A percentile compares a stretch with the other conserved stretches of the same genome.
Evolutionary conservation across 2,113 vertebrate species (phyloP).

Genomic region (Electrona antarctica): DNA sequence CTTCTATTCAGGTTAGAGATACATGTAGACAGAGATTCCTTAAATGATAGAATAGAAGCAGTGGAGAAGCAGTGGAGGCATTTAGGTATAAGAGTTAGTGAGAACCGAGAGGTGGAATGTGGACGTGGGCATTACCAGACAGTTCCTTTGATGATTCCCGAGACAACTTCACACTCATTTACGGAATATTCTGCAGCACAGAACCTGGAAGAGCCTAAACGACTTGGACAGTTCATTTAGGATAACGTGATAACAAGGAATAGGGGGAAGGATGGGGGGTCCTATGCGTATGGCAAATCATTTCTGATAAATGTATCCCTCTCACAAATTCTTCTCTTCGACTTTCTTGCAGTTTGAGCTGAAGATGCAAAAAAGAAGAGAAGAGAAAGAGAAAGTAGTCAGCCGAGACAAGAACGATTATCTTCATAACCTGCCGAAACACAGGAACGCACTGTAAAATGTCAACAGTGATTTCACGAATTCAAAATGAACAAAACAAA

Average conservation of each 20-base stretch:
- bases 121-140: conserved; percentile 64
- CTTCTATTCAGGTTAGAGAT: too few relatives aligned
- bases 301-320: conserved; percentile 70
- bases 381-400: conserved; percentile 48
- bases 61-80: conserved; percentile 36
- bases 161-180: conserved; percentile 58
- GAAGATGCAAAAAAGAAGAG: conserved; percentile 48
- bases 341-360: conserved; percentile 65
- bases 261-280: conserved; percentile 15
- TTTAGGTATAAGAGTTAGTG: conserved; percentile 47
- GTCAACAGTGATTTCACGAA: conserved; percentile 74
- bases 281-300: conserved; percentile 53
- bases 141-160: conserved; percentile 68
- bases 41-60: conserved; percentile 1
- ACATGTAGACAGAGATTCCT: too few relatives aligned
- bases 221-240: conserved; percentile 73
- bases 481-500: conserved; percentile 73
- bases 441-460: conserved; percentile 71
- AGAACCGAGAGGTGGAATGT: conserved; percentile 49
- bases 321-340: conserved; percentile 56
- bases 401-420: conserved; percentile 77
- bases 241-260: conserved; percentile 68
- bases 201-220: conserved; percentile 60
- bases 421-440: conserved; percentile 75
- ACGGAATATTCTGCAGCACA: conserved; percentile 49